phyloP scores from a whole-genome alignment of 2,113 vertebrate genomes.

The Cyprinodon variegatus region DNA sequence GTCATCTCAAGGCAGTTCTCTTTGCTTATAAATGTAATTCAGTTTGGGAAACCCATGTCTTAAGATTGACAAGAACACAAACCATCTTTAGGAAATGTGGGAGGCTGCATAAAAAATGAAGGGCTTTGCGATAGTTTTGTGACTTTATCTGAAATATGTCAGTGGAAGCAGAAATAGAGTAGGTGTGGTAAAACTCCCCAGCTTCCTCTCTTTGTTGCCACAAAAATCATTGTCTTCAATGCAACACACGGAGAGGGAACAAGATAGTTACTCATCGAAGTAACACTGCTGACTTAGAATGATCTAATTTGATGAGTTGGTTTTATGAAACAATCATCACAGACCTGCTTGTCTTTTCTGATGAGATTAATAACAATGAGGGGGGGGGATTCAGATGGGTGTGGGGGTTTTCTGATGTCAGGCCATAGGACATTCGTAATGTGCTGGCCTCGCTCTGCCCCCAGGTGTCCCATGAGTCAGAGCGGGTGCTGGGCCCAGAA shows the following conservation, averaged over 20 bases:
- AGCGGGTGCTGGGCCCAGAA: background rate
- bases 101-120: conserved; percentile 31
- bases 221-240: conserved; percentile 44
- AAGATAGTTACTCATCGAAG: conserved; percentile 41
- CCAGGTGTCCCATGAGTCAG: conserved; percentile 39
- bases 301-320: conserved; percentile 1
- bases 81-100: conserved; percentile 19
- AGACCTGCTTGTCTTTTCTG: background rate
- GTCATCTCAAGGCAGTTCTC: background rate
- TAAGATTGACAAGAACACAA: conserved; percentile 15
- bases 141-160: conserved; percentile 55
- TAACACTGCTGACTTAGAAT: conserved; percentile 39
- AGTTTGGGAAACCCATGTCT: conserved; percentile 25
- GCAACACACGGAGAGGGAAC: conserved; percentile 53
- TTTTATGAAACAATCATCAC: background rate
- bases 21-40: background rate
- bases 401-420: background rate
- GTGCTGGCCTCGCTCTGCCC: background rate
- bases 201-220: conserved; percentile 52
- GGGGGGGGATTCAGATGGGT: background rate
- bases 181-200: conserved; percentile 53
- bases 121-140: conserved; percentile 59
- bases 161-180: conserved; percentile 36
- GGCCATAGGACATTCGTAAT: conserved; percentile 1
- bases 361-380: background rate